Base-by-base conservation (phyloP, 1,140 invertebrate genomes). In the Atta texana region DNA sequence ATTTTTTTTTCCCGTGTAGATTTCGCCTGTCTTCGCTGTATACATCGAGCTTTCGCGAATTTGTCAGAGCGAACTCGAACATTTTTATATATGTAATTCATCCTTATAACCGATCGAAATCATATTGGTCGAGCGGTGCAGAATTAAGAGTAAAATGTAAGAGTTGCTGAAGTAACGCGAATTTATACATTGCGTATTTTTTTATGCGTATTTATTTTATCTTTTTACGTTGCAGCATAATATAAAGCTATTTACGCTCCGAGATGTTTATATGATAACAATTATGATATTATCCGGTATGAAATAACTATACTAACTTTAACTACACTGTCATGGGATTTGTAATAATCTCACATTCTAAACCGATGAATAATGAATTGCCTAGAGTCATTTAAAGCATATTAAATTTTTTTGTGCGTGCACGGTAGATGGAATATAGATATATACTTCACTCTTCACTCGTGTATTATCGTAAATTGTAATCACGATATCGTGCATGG, bases 321-420 rank as follows among this genome's bases (percentile, higher is more conserved):
- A 71, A 57, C 28, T 28, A 80, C 49, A n/a, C 18, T 53, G 18
- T 78, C 74, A 80, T 21, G 51, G 18, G 16, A 64, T 80, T 66
- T 66, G 7, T 66, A 85, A 85, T 78, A 66, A 85, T 63, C 59
- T 85, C 63, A 64, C 51, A 51, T 78, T 78, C 34, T 77, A 78
- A 59, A n/a, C 16, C 31, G 51, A 64, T 64, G 53, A 59, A 72
- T 72, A 57, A 71, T 81, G 78, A 72, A 72, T 44, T 51, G 49
- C 77, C 77, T 18, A 24, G 49, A 21, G 77, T 81, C 64, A 57
- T 55, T 81, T 55, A 44, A 55, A 14, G 4, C 51, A 10, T 49
- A 69, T 69, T 55, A 80, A 69, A 44, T 28, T 24, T 34, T 28
- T 34, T 69, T 16, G 31, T 24, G 59, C 75, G 59, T 18, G 34